Evolutionary conservation across 2,113 vertebrate genomes (phyloP).

Genomic region (Labrus mixtus): DNA sequence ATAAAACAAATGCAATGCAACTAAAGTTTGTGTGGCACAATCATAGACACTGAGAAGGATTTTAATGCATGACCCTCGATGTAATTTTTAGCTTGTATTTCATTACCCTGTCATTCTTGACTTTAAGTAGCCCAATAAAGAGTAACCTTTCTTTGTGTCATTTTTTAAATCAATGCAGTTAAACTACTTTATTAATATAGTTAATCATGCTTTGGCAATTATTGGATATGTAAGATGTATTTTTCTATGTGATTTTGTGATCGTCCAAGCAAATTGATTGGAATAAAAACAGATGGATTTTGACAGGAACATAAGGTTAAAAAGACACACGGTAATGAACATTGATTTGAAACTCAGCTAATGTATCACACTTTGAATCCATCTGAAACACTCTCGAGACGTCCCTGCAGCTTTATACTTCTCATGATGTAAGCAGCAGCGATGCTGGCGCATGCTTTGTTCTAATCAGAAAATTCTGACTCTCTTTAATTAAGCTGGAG

Average conservation of each 20-base stretch:
- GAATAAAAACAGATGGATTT: slow-evolving; percentile 4
- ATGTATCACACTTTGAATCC: slow-evolving; percentile 50
- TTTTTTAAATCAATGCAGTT: slow-evolving; percentile 14
- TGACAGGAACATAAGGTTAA: not conserved
- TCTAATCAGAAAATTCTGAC: slow-evolving; percentile 68
- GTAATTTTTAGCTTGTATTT: not conserved
- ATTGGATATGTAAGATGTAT: not conserved
- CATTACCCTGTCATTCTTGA: too few relatives aligned
- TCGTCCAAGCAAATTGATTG: not conserved
- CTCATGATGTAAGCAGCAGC: slow-evolving; percentile 52
- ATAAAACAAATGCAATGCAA: slow-evolving; percentile 24
- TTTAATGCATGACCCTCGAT: not conserved
- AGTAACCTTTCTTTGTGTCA: not conserved
- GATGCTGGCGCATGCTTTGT: slow-evolving; percentile 51
- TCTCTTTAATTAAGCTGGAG: slow-evolving; percentile 62
- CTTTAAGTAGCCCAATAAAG: not conserved
- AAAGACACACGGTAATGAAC: slow-evolving; percentile 23
- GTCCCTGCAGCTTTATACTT: slow-evolving; percentile 35
- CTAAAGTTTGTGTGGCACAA: slow-evolving; percentile 6
- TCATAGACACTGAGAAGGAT: not conserved
- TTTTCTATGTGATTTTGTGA: not conserved
- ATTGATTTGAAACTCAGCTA: slow-evolving; percentile 35
- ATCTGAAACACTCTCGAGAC: slow-evolving; percentile 34
- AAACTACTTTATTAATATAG: slow-evolving; percentile 1
- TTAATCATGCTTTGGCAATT: not conserved